These are phyloP conservation scores for Lasiurus cinereus DNA, from an alignment of 2,113 vertebrate species.

Conservation along the genomic window DNA sequence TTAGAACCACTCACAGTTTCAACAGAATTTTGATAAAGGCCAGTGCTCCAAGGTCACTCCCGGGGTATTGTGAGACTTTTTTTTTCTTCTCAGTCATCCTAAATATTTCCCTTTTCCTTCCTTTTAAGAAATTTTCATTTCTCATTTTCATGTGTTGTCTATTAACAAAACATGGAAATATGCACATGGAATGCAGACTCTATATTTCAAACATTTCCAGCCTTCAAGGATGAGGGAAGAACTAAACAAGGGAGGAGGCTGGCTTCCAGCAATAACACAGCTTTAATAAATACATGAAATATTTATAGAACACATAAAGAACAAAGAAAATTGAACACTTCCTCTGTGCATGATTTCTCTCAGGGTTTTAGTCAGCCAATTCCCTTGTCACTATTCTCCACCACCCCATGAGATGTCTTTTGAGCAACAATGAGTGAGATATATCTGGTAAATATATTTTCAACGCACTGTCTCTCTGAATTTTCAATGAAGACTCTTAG, in stretches of 20 bases:
- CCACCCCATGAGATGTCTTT: neutral
- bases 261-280: conserved; percentile 86
- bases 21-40: conserved; percentile 10
- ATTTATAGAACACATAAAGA: conserved; percentile 86
- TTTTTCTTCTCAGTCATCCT: conserved; percentile 61
- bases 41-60: neutral
- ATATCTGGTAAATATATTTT: neutral
- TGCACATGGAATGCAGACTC: conserved; percentile 80
- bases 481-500: neutral
- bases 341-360: conserved; percentile 69
- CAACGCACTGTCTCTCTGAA: neutral
- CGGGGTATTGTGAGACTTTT: neutral
- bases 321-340: conserved; percentile 86
- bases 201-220: conserved; percentile 83
- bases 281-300: conserved; percentile 84
- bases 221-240: conserved; percentile 78
- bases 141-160: conserved; percentile 82
- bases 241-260: conserved; percentile 84
- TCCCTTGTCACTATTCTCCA: neutral
- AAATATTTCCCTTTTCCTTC: conserved; percentile 73
- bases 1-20: neutral
- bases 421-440: neutral
- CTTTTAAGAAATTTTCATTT: conserved; percentile 76
- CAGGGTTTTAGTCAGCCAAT: conserved; percentile 46
- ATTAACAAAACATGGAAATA: conserved; percentile 83